Percentiles rank a stretch among this genome's conserved stretches.
Evolutionary conservation across 2,113 vertebrate species (phyloP).

Genomic region (Hemicordylus capensis): DNA sequence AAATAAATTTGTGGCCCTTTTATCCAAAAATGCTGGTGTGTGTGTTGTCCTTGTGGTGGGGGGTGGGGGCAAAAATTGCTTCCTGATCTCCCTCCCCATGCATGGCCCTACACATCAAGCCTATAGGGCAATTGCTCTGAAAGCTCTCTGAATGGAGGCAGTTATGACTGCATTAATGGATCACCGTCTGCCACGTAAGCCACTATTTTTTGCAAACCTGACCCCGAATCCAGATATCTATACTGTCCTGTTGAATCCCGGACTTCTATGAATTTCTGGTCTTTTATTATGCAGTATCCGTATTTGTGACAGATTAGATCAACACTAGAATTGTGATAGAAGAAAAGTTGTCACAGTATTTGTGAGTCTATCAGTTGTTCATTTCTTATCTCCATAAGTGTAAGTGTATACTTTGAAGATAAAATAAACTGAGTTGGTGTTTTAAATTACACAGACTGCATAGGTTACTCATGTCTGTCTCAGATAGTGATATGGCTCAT

Average conservation of each 20-base stretch:
- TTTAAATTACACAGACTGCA: background rate
- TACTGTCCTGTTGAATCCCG: background rate
- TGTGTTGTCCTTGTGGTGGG: too few species aligned
- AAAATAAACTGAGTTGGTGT: background rate
- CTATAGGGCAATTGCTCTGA: too few species aligned
- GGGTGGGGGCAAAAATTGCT: too few species aligned
- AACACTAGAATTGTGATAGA: background rate
- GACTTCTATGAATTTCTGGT: background rate
- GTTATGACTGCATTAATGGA: too few species aligned
- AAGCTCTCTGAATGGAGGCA: too few species aligned
- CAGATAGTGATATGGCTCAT: background rate
- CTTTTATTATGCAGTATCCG: background rate
- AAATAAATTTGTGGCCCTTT: too few species aligned
- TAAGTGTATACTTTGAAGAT: background rate
- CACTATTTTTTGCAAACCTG: too few species aligned
- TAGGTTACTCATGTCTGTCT: background rate
- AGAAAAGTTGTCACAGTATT: background rate
- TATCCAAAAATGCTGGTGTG: too few species aligned
- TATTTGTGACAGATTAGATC: background rate
- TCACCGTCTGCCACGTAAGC: too few species aligned
- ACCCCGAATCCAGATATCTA: too few species aligned
- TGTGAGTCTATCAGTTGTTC: background rate
- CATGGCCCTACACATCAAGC: too few species aligned
- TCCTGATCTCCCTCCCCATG: too few species aligned
- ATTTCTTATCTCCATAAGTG: background rate